These are phyloP conservation scores for Bimastos eiseni DNA, from an alignment of 2,888 invertebrate species.

Conservation along the genomic window DNA sequence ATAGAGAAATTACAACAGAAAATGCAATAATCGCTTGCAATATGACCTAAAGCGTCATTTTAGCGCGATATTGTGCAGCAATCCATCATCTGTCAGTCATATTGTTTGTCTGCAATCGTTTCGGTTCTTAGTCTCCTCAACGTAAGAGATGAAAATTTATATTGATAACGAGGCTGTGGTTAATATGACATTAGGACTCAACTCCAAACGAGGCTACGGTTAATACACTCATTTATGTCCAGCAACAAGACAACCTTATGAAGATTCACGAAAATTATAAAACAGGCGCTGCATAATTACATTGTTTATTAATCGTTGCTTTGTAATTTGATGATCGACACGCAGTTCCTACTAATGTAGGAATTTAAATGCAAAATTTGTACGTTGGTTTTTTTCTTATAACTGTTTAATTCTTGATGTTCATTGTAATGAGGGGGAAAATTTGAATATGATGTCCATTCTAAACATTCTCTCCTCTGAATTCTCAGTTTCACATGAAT, in stretches of 20 bases:
- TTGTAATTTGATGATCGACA: neutral
- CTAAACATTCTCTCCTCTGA: too few species aligned
- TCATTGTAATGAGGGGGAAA: too few species aligned
- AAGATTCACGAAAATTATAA: neutral
- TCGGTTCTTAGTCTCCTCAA: neutral
- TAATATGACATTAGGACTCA: neutral
- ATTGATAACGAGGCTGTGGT: neutral
- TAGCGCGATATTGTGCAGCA: neutral
- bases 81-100: neutral
- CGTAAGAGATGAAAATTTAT: neutral
- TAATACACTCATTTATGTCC: neutral
- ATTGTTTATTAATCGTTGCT: neutral
- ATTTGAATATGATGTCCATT: too few species aligned
- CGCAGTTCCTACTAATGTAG: neutral
- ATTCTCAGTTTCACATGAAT: too few species aligned
- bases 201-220: neutral
- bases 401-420: neutral
- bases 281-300: constrained; percentile 2
- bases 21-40: neutral
- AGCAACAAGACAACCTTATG: neutral
- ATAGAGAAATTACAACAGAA: neutral
- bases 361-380: neutral
- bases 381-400: neutral
- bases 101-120: neutral
- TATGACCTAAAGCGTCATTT: neutral